Evolutionary conservation across 2,888 invertebrate species (phyloP), one percentile per base, ranked within the genome.

Genomic region (Minunthozetes semirufus): DNA sequence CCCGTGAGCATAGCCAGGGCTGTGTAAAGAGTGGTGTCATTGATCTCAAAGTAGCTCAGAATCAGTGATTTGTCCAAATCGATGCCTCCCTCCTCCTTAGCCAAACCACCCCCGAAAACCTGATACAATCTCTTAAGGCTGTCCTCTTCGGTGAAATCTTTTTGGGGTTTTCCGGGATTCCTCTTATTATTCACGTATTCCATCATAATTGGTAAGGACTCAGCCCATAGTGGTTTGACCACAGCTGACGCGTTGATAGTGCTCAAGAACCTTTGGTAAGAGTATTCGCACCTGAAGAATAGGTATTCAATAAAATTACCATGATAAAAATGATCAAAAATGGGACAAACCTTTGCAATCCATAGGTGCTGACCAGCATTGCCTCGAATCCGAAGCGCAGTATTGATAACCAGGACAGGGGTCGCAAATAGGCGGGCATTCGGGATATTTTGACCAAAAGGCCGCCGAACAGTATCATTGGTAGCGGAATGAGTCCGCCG

Each of bases 381-480:
- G 66, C 75, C 29, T 75, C 75, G 38, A 72, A 72, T 0, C 72
- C 59, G 25, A 72, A 75, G n/a, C 72, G 71, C 15, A 75, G 19
- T 19, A 75, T 19, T 22, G 75, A 75, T 17, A 59, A n/a, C 75
- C 75, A 75, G 11, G 72, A 72, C 1, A 61, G 33, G 6, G 53
- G 42, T 19, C 42, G 72, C 42, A 75, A 42, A 48, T 75, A 75
- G 17, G 22, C 5, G 5, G 75, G 75, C 75, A 75, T 75, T 17
- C 71, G 71, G 11, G 53, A 50, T 15, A 72, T 59, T n/a, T 72
- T 56, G 11, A 72, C 75, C 48, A 75, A 17, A 19, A 75, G 61
- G 11, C 75, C 75, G n/a, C 72, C 72, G n/a, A 75, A 72, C 19
- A 72, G 29, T 29, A 63, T 72, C 75, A 75, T 75, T 0, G 75